Base-by-base conservation (phyloP, 1,140 invertebrate species). In the Musca vetustissima region DNA sequence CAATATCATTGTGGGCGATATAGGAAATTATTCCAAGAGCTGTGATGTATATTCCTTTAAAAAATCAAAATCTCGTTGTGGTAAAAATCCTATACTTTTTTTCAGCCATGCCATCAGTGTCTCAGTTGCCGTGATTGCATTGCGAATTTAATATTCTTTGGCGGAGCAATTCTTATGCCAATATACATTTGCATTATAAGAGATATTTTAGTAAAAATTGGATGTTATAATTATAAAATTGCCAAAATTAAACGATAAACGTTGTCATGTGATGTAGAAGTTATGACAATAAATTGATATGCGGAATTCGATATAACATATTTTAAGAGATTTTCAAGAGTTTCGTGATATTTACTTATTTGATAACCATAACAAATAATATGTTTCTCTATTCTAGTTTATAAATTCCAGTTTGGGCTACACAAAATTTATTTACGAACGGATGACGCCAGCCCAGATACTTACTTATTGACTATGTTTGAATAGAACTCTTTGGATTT, bases 381-480 rank as follows among this genome's bases (percentile, higher is more conserved):
- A n/a, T n/a, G n/a, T n/a, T n/a, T n/a, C n/a, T n/a, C n/a, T n/a
- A n/a, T n/a, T n/a, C n/a, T n/a, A n/a, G n/a, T n/a, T n/a, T n/a
- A n/a, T n/a, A n/a, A n/a, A n/a, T n/a, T n/a, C n/a, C n/a, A n/a
- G n/a, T n/a, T n/a, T n/a, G n/a, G n/a, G n/a, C n/a, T n/a, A n/a
- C n/a, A n/a, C n/a, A n/a, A n/a, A n/a, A n/a, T n/a, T n/a, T 28
- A 28, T 28, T 28, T 28, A 4, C 28, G 28, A 28, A 28, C 9
- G 28, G 28, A 32, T 3, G 28, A 32, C 28, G 9, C 28, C 28
- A 9, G 28, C 28, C 3, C 28, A 17, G 11, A 52, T 65, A 81
- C 77, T 81, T 67, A 82, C 80, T 79, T 82, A 69, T 74, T 72
- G 17, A 81, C 79, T 64, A 82, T 82, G 73, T 80, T 80, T 50